phyloP scores from a whole-genome alignment of 1,140 invertebrate species.

The Drusus annulatus region DNA sequence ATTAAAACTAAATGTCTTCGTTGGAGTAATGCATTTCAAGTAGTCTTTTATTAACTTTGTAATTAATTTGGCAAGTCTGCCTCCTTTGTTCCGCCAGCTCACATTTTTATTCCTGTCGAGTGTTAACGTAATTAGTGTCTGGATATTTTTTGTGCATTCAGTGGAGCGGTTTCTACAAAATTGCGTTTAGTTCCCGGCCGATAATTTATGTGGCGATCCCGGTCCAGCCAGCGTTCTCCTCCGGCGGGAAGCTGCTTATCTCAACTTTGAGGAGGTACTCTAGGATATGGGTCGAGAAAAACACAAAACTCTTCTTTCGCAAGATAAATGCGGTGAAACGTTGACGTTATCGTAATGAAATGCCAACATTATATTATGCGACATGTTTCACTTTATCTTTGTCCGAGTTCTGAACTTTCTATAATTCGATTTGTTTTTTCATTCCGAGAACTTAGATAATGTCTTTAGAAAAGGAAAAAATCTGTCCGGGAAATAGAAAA shows the following conservation, averaged over 20 bases:
- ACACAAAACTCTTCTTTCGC: background rate
- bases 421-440: conserved; percentile 18
- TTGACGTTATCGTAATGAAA: conserved; percentile 30
- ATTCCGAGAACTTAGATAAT: background rate
- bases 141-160: conserved; percentile 42
- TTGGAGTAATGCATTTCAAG: too few species aligned
- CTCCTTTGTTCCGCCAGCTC: conserved; percentile 29
- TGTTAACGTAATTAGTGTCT: conserved; percentile 47
- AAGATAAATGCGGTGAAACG: conserved; percentile 26
- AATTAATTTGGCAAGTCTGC: conserved; percentile 20
- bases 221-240: background rate
- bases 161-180: conserved; percentile 15
- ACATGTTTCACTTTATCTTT: conserved; percentile 27
- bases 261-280: background rate
- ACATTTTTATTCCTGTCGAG: conserved; percentile 34
- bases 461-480: background rate
- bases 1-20: too few species aligned
- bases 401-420: background rate
- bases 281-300: background rate
- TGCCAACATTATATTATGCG: conserved; percentile 25
- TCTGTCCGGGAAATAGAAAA: background rate
- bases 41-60: conserved; percentile 1
- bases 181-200: conserved; percentile 26
- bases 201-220: conserved; percentile 40
- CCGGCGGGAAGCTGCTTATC: background rate